Conservation (phyloP, 2,888 invertebrate genomes). For the Coronaproctus castanopsis region DNA sequence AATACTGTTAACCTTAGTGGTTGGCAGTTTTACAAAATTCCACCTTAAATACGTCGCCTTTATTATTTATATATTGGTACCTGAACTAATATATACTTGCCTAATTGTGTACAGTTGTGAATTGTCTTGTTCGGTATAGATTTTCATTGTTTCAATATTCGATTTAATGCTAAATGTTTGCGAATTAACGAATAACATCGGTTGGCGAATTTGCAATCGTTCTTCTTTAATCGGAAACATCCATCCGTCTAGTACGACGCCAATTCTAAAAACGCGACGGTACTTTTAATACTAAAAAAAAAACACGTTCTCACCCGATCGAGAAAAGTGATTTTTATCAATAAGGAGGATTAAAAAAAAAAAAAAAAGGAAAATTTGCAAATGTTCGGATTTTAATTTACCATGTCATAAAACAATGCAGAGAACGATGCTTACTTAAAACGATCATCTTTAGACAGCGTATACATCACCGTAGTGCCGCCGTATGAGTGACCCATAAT, state of each 20-base stretch:
- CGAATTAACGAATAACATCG: slow-evolving; percentile 35
- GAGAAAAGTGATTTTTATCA: too few relatives aligned
- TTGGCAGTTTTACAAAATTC: too few relatives aligned
- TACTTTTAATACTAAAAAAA: too few relatives aligned
- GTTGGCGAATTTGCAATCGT: slow-evolving; percentile 28
- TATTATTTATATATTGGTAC: too few relatives aligned
- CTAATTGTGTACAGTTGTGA: slow-evolving; percentile 26
- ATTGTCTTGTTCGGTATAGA: slow-evolving; percentile 15
- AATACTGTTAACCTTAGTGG: too few relatives aligned
- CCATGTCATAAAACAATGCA: too few relatives aligned
- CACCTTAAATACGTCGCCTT: too few relatives aligned
- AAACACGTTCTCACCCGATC: too few relatives aligned
- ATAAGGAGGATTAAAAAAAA: too few relatives aligned
- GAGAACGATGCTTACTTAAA: slow-evolving; percentile 31
- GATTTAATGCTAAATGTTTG: slow-evolving; percentile 35
- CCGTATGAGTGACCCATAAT: slow-evolving; percentile 47
- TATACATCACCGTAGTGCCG: slow-evolving; percentile 36
- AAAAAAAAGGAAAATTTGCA: too few relatives aligned
- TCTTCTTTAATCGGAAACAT: slow-evolving; percentile 36
- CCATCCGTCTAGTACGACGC: slow-evolving; percentile 38
- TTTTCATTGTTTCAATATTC: slow-evolving; percentile 32
- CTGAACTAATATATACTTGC: too few relatives aligned
- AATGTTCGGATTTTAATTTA: too few relatives aligned
- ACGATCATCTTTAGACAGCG: slow-evolving; percentile 32
- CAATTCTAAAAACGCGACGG: slow-evolving; percentile 26